A percentile compares a stretch with the other conserved stretches of the same genome.
These are phyloP conservation scores for Sphaerophoria taeniata DNA, from an alignment of 2,888 invertebrate genomes.

Conservation along the genomic window DNA sequence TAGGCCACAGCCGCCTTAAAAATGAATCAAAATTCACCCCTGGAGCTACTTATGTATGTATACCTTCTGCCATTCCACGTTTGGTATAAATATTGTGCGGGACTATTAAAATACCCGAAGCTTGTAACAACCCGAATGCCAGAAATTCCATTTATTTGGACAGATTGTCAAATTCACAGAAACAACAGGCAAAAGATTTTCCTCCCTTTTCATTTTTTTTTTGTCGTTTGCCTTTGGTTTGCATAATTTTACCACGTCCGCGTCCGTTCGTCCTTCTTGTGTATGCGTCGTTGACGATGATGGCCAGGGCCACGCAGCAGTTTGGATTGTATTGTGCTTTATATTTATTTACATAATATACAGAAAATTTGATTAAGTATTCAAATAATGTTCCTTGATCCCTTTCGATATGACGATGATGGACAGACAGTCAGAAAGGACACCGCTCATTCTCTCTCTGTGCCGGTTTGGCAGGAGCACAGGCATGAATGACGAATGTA, in stretches of 20 bases:
- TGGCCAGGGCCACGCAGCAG: too few relatives aligned
- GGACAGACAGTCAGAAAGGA: conserved; percentile 35
- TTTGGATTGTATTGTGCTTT: too few relatives aligned
- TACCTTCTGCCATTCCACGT: not conserved
- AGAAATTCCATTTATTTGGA: conserved; percentile 72
- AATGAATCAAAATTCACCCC: conserved; percentile 69
- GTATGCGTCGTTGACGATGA: not conserved
- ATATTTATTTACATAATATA: conserved; percentile 22
- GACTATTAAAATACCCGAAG: conserved; percentile 20
- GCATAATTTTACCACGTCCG: conserved; percentile 28
- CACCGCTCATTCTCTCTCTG: not conserved
- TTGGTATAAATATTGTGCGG: conserved; percentile 20
- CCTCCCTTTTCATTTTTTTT: not conserved
- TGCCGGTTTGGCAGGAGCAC: too few relatives aligned
- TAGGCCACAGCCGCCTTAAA: conserved; percentile 11
- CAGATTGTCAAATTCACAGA: conserved; percentile 75
- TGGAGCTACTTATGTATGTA: conserved; percentile 37
- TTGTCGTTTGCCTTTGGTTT: conserved; percentile 27
- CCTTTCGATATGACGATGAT: conserved; percentile 37
- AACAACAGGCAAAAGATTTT: conserved; percentile 63
- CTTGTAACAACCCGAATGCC: conserved; percentile 19
- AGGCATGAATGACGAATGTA: conserved; percentile 54
- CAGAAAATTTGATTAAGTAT: conserved; percentile 71
- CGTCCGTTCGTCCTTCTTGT: not conserved
- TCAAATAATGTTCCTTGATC: conserved; percentile 69